Percentiles rank a stretch among this genome's conserved stretches.
These are phyloP conservation scores for Anarhynchus alexandrinus DNA, from an alignment of 2,113 vertebrate species.

Conservation along the genomic window DNA sequence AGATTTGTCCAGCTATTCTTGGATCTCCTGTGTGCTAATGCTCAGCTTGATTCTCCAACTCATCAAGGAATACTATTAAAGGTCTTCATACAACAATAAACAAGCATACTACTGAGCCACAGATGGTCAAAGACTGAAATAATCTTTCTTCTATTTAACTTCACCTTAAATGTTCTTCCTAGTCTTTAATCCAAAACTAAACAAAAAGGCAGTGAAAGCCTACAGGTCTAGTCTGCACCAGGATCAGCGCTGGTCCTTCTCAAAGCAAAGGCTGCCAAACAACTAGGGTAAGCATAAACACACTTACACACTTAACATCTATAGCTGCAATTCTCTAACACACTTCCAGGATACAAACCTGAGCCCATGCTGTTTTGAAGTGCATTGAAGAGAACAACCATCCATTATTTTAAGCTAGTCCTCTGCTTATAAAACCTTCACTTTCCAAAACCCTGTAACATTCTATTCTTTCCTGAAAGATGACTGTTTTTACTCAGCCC, in stretches of 20 bases:
- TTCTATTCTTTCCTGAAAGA: slow-evolving; percentile 52
- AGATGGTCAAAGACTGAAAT: background rate
- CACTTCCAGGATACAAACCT: background rate
- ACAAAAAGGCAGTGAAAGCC: background rate
- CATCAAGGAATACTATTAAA: background rate
- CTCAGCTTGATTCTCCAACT: background rate
- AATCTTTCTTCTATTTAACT: background rate
- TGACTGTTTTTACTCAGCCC: slow-evolving; percentile 12
- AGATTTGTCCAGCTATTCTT: background rate
- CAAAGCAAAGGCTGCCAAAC: background rate
- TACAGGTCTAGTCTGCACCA: background rate
- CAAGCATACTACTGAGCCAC: background rate
- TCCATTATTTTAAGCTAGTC: background rate
- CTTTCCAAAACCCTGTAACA: slow-evolving; percentile 6
- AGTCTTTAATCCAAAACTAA: background rate
- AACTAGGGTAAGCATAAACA: background rate
- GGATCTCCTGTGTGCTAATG: background rate
- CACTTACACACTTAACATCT: background rate
- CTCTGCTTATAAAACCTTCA: background rate
- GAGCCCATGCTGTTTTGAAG: background rate
- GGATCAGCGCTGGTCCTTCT: background rate
- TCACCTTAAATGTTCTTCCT: background rate
- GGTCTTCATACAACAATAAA: background rate
- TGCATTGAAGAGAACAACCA: background rate
- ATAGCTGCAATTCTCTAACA: background rate